phyloP scores from a whole-genome alignment of 2,888 invertebrate genomes.

The Neoscelio sp. region DNA sequence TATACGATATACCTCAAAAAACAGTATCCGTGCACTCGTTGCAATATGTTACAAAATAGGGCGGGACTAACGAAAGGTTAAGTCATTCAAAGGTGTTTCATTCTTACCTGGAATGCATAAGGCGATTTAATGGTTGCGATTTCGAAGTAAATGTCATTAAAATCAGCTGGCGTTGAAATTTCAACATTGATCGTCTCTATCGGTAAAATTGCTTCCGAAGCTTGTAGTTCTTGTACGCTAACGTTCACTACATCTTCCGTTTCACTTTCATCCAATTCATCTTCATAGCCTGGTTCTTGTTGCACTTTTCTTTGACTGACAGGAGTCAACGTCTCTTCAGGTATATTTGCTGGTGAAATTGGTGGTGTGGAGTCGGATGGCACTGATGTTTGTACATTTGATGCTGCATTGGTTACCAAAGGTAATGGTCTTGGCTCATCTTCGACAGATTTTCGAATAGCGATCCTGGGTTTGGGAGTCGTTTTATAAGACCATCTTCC shows the following conservation, averaged over 20 bases:
- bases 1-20: too few species aligned
- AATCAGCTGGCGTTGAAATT: slow-evolving; percentile 94
- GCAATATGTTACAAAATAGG: too few species aligned
- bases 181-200: slow-evolving; percentile 94
- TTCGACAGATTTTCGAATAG: slow-evolving; percentile 88
- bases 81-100: too few species aligned
- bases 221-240: slow-evolving; percentile 77
- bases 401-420: slow-evolving; percentile 62
- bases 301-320: slow-evolving; percentile 75
- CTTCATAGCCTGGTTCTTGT: slow-evolving; percentile 76
- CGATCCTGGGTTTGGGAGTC: slow-evolving; percentile 93
- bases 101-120: slow-evolving; percentile 93
- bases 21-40: too few species aligned
- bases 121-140: slow-evolving; percentile 96
- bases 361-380: slow-evolving; percentile 73
- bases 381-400: slow-evolving; percentile 66
- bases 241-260: slow-evolving; percentile 83
- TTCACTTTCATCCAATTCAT: slow-evolving; percentile 89
- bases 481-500: slow-evolving; percentile 97
- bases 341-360: slow-evolving; percentile 76
- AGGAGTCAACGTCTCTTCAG: slow-evolving; percentile 67
- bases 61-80: too few species aligned
- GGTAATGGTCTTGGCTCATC: slow-evolving; percentile 74
- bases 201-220: slow-evolving; percentile 84
- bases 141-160: slow-evolving; percentile 93